A percentile compares a stretch with the other conserved stretches of the same genome.
These are phyloP conservation scores for Nemopilema nomurai DNA, from an alignment of 30 jellyfish, hydroid and myxozoan species.

Conservation along the genomic window DNA sequence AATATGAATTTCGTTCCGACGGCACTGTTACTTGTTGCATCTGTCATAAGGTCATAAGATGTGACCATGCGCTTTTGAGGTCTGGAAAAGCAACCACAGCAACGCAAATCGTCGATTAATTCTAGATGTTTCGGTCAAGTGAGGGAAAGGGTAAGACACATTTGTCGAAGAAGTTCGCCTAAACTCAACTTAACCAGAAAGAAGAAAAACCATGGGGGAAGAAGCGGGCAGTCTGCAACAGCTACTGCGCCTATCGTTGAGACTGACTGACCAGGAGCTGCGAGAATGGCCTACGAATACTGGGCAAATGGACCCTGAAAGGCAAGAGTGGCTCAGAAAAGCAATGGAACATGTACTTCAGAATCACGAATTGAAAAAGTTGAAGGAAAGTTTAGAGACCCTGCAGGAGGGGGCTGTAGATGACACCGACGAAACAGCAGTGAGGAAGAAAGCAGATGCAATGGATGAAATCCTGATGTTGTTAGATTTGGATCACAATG, in stretches of 20 bases:
- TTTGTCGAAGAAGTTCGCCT: too few species aligned
- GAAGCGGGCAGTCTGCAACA: slow-evolving; percentile 35
- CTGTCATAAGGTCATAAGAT: too few species aligned
- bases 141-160: too few species aligned
- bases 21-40: background rate
- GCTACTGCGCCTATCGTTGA: slow-evolving; percentile 61
- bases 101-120: too few species aligned
- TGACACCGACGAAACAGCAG: slow-evolving; percentile 17
- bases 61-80: too few species aligned
- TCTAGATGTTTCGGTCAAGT: too few species aligned
- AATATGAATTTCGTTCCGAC: background rate
- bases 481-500: slow-evolving; percentile 70
- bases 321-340: slow-evolving; percentile 69
- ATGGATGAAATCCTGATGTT: slow-evolving; percentile 53
- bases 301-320: slow-evolving; percentile 64
- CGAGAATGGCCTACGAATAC: slow-evolving; percentile 44
- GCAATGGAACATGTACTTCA: slow-evolving; percentile 62
- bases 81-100: too few species aligned
- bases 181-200: too few species aligned
- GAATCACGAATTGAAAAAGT: slow-evolving; percentile 54
- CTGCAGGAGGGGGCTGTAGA: slow-evolving; percentile 13
- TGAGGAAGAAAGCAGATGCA: slow-evolving; percentile 46
- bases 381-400: slow-evolving; percentile 46
- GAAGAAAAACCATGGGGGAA: slow-evolving; percentile 4
- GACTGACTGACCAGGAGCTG: slow-evolving; percentile 73